Base-by-base conservation (phyloP, 2,113 vertebrate genomes). In the Aptenodytes forsteri region DNA sequence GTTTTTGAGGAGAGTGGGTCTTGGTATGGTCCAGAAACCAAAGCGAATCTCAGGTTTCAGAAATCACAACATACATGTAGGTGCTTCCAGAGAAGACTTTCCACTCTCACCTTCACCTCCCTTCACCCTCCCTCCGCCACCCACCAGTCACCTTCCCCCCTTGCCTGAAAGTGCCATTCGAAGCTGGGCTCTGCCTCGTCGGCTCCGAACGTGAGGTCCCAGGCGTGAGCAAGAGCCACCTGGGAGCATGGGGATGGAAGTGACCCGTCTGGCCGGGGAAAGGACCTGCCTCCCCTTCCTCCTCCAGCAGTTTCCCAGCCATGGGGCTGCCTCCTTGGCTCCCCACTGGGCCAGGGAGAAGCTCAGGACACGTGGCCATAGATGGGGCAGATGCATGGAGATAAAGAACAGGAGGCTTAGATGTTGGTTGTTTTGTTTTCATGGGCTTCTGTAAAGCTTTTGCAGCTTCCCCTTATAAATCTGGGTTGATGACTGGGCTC, bases 1-100 rank as follows among this genome's bases (percentile, higher is more conserved):
- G 19, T 84, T 89, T 90, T 93, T 69, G 72, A 97, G 80, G 85
- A 96, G 64, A 86, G 66, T 42, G 75, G 87, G 85, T 96, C 90
- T 97, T 97, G 84, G 96, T 97, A 98, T 97, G 96, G 97, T 96
- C 91, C 97, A 98, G 97, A 97, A 97, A 97, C 95, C 93, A 97
- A 97, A 97, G 70, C 22, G 70, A 95, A 95, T 97, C 82, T 96
- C 90, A 92, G 91, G 92, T 94, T 38, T 94, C 82, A 94, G 92
- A 94, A 97, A 97, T 94, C 96, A 97, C 88, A 56, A 96, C 97
- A 97, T 97, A 95, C 92, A 96, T 93, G 55, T 91, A 97, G 93
- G 26, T 81, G 88, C 88, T 97, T 97, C 76, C 78, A 94, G 94
- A 89, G 69, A 80, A 83, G 90, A 87, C 34, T 96, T 96, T 93